Base-by-base conservation (phyloP, 2,797 vertebrate genomes). In the Epinephelus malabaricus region DNA sequence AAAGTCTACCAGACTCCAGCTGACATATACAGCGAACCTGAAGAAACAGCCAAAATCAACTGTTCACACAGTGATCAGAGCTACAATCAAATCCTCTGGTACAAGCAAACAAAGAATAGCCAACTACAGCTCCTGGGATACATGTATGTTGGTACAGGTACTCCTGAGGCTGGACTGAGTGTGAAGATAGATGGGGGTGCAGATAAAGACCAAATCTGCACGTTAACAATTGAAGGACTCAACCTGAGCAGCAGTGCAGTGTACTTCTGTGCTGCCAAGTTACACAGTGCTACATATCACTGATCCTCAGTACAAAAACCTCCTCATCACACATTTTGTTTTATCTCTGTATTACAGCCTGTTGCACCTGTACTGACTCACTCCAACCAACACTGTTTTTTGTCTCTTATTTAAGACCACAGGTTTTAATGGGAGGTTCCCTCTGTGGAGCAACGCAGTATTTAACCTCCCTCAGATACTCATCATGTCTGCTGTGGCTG, bases 241-340 rank as follows among this genome's bases (percentile, higher is more conserved):
- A 13, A 6, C 6, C 10, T 17, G 64, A 54, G n/a, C 40, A 84
- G 83, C 83, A 93, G 53, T 70, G 85, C 83, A 8, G 30, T 91
- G 21, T 92, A 92, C 79, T 91, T 84, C 77, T 91, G 90, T 83
- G 86, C 85, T 70, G 86, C 82, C 50, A 82, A 61, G 56, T 54
- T 61, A 27, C 89, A 91, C 90, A 81, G 83, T 89, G 76, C 14
- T 51, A 21, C 19, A 53, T 14, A 54, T 66, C 68, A 17, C 71
- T 64, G 53, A 23, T 34, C 23, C 21, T 71, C 63, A 55, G 25
- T 38, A 82, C 84, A 88, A 88, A 82, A 91, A 89, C 69, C 4
- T 46, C 66, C 23, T 23, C 25, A 5, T n/a, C 30, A 30, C 0
- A 18, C 11, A 8, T 12, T 6, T 18, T 47, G 46, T 47, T 66